Percentiles rank a stretch among this genome's conserved stretches.
Conservation (phyloP, 1,140 invertebrate species). For the Hyles euphorbiae region DNA sequence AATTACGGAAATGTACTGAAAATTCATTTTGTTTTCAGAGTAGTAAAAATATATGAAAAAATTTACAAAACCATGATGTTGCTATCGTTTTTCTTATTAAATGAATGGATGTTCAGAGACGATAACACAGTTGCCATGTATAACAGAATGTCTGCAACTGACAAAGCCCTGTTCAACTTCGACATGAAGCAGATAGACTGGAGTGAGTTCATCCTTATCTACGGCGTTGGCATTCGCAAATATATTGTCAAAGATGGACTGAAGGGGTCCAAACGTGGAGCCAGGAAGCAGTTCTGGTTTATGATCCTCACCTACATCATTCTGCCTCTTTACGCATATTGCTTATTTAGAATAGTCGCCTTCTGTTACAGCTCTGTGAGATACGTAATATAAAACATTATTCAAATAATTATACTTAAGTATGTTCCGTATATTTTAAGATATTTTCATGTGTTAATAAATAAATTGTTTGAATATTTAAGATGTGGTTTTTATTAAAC, state of each 20-base stretch:
- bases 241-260: constrained; percentile 33
- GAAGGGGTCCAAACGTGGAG: constrained; percentile 11
- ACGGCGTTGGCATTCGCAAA: constrained; percentile 23
- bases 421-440: too few species aligned
- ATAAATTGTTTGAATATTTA: too few species aligned
- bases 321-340: background rate
- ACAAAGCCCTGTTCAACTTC: constrained; percentile 25
- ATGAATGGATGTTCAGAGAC: constrained; percentile 24
- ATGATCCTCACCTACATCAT: constrained; percentile 3
- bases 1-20: background rate
- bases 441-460: too few species aligned
- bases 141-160: constrained; percentile 11
- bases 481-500: too few species aligned
- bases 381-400: too few species aligned
- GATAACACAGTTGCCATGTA: constrained; percentile 13
- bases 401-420: too few species aligned
- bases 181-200: constrained; percentile 16
- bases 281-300: constrained; percentile 17
- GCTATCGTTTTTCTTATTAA: constrained; percentile 17
- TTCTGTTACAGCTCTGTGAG: too few species aligned
- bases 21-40: constrained; percentile 17
- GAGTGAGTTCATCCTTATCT: constrained; percentile 9
- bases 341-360: too few species aligned
- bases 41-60: constrained; percentile 22
- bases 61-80: constrained; percentile 6